Conservation (phyloP, 2,888 invertebrate species). For the Drosophila sordidula region DNA sequence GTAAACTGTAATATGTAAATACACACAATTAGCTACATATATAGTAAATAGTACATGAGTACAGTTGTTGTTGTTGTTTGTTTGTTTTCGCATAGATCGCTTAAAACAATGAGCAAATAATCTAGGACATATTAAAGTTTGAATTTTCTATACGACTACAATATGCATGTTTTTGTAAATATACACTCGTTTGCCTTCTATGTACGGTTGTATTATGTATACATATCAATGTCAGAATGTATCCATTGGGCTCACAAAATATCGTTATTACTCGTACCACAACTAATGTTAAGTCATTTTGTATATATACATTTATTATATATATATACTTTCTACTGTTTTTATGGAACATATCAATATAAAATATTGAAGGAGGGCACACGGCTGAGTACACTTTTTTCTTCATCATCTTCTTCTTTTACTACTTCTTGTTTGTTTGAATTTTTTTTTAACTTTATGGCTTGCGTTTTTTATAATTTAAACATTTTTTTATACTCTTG, state of each 20-base stretch:
- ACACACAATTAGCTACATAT: slow-evolving; percentile 68
- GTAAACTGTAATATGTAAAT: slow-evolving; percentile 81
- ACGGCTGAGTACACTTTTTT: slow-evolving; percentile 59
- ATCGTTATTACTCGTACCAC: slow-evolving; percentile 13
- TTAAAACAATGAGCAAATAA: slow-evolving; percentile 72
- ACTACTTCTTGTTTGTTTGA: slow-evolving; percentile 1
- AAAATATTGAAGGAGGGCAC: slow-evolving; percentile 69
- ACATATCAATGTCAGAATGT: slow-evolving; percentile 29
- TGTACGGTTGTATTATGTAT: slow-evolving; percentile 32
- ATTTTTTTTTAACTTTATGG: too few species aligned
- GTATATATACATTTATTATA: background rate
- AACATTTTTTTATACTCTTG: background rate
- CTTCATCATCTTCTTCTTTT: background rate
- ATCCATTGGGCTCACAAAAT: slow-evolving; percentile 25
- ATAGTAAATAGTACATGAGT: slow-evolving; percentile 20
- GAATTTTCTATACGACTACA: slow-evolving; percentile 27
- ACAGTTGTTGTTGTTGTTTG: slow-evolving; percentile 34
- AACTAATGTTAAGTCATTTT: slow-evolving; percentile 19
- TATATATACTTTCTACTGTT: slow-evolving; percentile 20
- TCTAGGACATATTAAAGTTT: slow-evolving; percentile 51
- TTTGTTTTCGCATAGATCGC: slow-evolving; percentile 34
- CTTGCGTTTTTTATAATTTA: slow-evolving; percentile 6
- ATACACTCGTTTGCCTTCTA: slow-evolving; percentile 16
- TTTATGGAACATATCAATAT: slow-evolving; percentile 47
- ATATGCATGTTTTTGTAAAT: slow-evolving; percentile 26